phyloP scores from a whole-genome alignment of 2,888 invertebrate species.

The Ochropleura leucogaster region DNA sequence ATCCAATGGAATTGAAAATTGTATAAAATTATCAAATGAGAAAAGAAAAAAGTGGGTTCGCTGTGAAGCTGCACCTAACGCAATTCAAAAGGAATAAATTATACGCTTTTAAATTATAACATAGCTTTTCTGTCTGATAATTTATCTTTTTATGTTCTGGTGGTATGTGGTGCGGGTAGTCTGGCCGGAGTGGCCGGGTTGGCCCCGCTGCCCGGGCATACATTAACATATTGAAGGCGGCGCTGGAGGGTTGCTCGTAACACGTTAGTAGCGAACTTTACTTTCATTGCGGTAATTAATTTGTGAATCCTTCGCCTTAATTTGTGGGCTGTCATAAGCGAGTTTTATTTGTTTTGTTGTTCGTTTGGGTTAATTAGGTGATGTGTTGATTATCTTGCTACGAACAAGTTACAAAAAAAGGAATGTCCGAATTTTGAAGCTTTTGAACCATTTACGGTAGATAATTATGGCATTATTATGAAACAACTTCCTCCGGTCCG shows the following conservation, averaged over 20 bases:
- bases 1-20: slow-evolving; percentile 56
- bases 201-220: slow-evolving; percentile 43
- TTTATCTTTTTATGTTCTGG: slow-evolving; percentile 68
- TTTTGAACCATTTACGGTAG: not conserved
- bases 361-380: slow-evolving; percentile 31
- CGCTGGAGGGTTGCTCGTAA: slow-evolving; percentile 71
- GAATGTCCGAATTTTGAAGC: not conserved
- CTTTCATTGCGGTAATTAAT: slow-evolving; percentile 79
- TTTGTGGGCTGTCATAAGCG: slow-evolving; percentile 56
- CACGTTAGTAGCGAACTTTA: slow-evolving; percentile 75
- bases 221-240: slow-evolving; percentile 70
- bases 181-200: slow-evolving; percentile 11
- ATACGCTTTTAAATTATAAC: slow-evolving; percentile 72
- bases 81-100: slow-evolving; percentile 72
- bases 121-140: slow-evolving; percentile 69
- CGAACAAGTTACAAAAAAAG: not conserved
- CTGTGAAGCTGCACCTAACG: slow-evolving; percentile 56
- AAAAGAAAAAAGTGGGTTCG: slow-evolving; percentile 43
- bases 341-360: slow-evolving; percentile 57
- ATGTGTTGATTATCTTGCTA: slow-evolving; percentile 31
- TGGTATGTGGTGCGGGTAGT: slow-evolving; percentile 44
- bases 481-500: no score
- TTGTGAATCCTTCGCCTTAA: slow-evolving; percentile 71
- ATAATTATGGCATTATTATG: not conserved
- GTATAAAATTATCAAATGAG: slow-evolving; percentile 58